These are phyloP conservation scores for Standfussiana lucernea DNA, from an alignment of 2,888 invertebrate species.

Conservation along the genomic window DNA sequence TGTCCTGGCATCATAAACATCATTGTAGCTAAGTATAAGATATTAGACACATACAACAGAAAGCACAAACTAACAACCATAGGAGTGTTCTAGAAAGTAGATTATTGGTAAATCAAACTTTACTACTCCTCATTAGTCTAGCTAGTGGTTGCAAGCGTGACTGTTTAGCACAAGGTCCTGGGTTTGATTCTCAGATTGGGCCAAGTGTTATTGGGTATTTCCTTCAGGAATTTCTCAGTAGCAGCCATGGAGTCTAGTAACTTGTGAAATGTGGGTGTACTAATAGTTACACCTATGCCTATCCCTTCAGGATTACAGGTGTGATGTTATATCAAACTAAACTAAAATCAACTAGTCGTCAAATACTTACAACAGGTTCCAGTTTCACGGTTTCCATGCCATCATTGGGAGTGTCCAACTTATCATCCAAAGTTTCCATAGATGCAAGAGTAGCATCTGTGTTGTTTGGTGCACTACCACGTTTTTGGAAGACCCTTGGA, in stretches of 20 bases:
- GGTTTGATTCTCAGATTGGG: neutral
- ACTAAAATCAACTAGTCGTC: neutral
- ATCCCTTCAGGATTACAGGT: neutral
- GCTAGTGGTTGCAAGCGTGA: too few species aligned
- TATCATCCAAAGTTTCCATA: constrained; percentile 95
- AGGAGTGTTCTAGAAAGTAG: neutral
- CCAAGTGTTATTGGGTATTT: neutral
- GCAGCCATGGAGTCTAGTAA: neutral
- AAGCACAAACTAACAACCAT: neutral
- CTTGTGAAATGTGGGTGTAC: neutral
- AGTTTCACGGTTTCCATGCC: constrained; percentile 94
- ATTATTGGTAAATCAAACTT: neutral
- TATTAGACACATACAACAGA: neutral
- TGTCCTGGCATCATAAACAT: neutral
- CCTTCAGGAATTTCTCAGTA: neutral
- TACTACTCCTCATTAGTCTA: too few species aligned
- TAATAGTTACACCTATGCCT: neutral
- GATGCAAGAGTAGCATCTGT: constrained; percentile 94
- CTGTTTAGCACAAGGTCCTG: too few species aligned
- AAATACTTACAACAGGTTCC: constrained; percentile 87
- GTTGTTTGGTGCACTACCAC: constrained; percentile 85
- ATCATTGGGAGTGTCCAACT: constrained; percentile 93
- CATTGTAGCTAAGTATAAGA: neutral
- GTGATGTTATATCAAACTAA: neutral
- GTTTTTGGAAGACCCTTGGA: constrained; percentile 90